Evolutionary conservation across 2,888 invertebrate genomes (phyloP), one percentile per base, ranked within the genome.

Genomic region (Trichopoda pennipes): DNA sequence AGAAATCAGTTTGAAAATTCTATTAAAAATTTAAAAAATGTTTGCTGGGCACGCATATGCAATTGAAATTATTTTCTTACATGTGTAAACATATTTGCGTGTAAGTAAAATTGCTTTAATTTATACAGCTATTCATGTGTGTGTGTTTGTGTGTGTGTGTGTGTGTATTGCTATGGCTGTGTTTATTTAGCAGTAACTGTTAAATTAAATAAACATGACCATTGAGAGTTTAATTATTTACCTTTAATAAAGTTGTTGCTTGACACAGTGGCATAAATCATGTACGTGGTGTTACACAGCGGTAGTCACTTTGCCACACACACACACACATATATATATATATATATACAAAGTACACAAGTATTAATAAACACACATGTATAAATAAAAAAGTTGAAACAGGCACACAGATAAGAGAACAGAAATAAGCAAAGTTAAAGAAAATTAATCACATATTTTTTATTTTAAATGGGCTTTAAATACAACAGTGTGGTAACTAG

Each of bases 171-270:
- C 28, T 53, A 38, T 42, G 64, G 32, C 69, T 64, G 56, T 73
- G 42, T 73, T 53, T 55, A 55, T 56, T 53, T 61, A 60, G 68
- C 23, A 78, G 78, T 60, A 82, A 82, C 70, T 70, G 61, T 78
- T 78, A 70, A 72, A 82, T 82, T 75, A 82, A 79, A 82, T 82
- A 79, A 66, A 79, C 70, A 79, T 79, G 74, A 74, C 81, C 81
- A 63, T 38, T 64, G 81, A 32, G 74, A 81, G 66, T 78, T 70
- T 74, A 78, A 75, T 78, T 82, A 73, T 72, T 74, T 72, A 70
- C 78, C 75, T 79, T 79, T 79, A 79, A 79, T 79, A 60, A 73
- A 61, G 79, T 79, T 79, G 72, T 58, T 78, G 78, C 64, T 72
- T 78, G 53, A 76, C 35, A 53, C 69, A 61, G 47, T 68, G 68